Base-by-base conservation (phyloP, 2,888 invertebrate genomes). In the Rhamnusium bicolor region DNA sequence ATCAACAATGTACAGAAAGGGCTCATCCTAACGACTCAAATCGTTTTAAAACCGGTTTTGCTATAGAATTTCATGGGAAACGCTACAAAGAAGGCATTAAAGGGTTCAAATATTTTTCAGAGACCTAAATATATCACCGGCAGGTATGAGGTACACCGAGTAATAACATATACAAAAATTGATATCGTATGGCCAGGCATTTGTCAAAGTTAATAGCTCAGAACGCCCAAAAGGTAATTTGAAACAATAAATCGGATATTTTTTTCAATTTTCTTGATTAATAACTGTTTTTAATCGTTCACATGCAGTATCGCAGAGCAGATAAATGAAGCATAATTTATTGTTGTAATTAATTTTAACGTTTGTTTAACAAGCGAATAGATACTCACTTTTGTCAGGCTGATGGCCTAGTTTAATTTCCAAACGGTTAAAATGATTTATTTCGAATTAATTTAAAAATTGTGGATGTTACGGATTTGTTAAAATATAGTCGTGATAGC, bases 41-140 rank as follows among this genome's bases (percentile, higher is more conserved):
- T 18, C 67, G 60, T 66, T 66, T 53, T 14, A 53, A 71, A 71
- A 71, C 71, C 71, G 71, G 71, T 71, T 71, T 47, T 49, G 49
- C 12, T 51, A 66, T 71, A 60, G 71, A 71, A 66, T 71, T 71
- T 66, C 71, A 71, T 71, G 71, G 71, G 71, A 71, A 71, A 61
- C 47, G 69, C 19, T 14, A 27, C 40, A 40, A 61, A 56, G 65
- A 65, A 65, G 18, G 40, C 47, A 40, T 32, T 40, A 56, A 67
- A 67, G 67, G 67, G 67, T 67, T 65, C 24, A 27, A 65, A 29
- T 65, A 65, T 51, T 32, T 54, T 54, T 40, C 66, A 21, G 61
- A 67, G 56, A n/a, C 56, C 40, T 29, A 67, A 67, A 67, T 56
- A 54, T 24, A 14, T 56, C 12, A 32, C 14, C 56, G 56, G 54